Conservation (phyloP, 2,113 vertebrate species). For the Castor canadensis region DNA sequence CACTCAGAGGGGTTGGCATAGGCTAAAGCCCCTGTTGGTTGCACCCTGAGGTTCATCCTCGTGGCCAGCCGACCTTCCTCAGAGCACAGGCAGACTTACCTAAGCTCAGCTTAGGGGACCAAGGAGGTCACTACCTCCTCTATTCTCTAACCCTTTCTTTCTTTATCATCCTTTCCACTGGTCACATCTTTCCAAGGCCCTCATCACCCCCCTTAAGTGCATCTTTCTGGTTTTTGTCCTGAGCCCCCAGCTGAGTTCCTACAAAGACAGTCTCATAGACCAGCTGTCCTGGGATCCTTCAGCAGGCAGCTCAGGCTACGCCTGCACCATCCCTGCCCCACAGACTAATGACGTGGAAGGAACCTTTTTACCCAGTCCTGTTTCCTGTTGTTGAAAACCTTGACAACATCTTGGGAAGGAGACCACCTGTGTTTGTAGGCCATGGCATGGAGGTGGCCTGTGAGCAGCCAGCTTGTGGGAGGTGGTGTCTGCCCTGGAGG, state of each 20-base stretch:
- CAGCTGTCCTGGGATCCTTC: accelerated
- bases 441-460: accelerated
- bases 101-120: no score
- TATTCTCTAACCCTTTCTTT: neutral
- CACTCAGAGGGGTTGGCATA: accelerated
- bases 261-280: neutral
- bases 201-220: accelerated
- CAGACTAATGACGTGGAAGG: accelerated
- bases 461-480: accelerated
- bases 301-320: accelerated
- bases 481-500: neutral
- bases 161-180: neutral
- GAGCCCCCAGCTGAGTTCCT: no score
- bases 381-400: neutral
- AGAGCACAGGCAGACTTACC: no score
- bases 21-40: accelerated
- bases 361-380: neutral
- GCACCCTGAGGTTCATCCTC: no score
- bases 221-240: neutral
- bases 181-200: neutral
- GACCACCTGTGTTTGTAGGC: neutral
- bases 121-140: accelerated
- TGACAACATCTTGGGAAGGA: no score
- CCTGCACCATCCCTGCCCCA: no score
- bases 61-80: no score